Conservation (phyloP, 1,140 invertebrate genomes). For the Brachionus sp. region DNA sequence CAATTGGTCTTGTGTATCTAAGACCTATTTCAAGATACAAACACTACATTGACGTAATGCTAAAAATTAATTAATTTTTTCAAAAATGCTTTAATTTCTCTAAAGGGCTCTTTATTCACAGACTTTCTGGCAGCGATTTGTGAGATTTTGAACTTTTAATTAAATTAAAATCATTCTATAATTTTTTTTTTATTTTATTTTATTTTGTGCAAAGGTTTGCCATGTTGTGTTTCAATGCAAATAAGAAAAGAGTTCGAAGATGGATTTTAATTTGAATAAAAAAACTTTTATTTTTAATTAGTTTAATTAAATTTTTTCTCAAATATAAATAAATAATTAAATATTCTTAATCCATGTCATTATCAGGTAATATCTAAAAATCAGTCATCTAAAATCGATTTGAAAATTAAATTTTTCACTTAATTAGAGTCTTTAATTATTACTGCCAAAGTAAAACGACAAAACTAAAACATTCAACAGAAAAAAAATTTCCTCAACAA, state of each 20-base stretch:
- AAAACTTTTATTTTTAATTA: background rate
- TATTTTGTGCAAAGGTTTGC: background rate
- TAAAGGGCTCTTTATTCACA: background rate
- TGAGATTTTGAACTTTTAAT: background rate
- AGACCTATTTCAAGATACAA: background rate
- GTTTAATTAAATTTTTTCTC: background rate
- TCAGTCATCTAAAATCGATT: background rate
- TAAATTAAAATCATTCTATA: background rate
- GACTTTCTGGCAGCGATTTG: background rate
- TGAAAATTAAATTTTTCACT: background rate
- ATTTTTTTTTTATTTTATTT: background rate
- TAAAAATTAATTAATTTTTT: background rate
- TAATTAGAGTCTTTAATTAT: background rate
- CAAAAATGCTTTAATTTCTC: background rate
- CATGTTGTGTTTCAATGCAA: slow-evolving; percentile 12
- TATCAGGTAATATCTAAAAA: background rate
- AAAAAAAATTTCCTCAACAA: background rate
- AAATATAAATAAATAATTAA: background rate
- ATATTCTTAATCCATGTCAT: background rate
- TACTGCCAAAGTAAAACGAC: background rate
- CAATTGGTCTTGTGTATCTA: background rate
- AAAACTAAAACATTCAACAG: background rate
- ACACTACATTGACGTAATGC: background rate
- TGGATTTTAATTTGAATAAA: background rate
- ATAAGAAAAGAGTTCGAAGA: slow-evolving; percentile 14